Base-by-base conservation (phyloP, 1,140 invertebrate genomes). In the Drosophila trapezifrons region DNA sequence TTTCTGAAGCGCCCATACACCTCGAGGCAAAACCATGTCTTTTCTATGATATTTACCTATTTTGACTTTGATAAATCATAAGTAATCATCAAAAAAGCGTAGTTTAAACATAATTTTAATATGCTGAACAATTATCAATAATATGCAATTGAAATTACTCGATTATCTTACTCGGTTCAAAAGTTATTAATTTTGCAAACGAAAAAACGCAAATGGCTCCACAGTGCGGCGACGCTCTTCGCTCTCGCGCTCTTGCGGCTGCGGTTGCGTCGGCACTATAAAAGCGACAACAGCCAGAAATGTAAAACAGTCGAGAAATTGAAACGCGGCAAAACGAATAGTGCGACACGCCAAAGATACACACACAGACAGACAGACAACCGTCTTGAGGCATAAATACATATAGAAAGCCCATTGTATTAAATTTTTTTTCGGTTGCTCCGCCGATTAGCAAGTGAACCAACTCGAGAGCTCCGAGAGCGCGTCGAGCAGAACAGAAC, bases 381-480 rank as follows among this genome's bases (percentile, higher is more conserved):
- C 58, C 47, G 66, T 46, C 72, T 65, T 55, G 42, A 83, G 49
- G 73, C 71, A 78, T 37, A 75, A 43, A 80, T 58, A 84, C 43
- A 67, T 66, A 59, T 42, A 79, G 46, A 71, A 49, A 56, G 77
- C 42, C 71, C 49, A 79, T 66, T 59, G 69, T 54, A 43, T 47
- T 71, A 25, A 29, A 42, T 55, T 87, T 82, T 79, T 87, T 86
- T 79, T 83, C 70, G 63, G 60, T 72, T 71, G 51, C 69, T 74
- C 73, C 54, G 65, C 51, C 76, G 81, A 84, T 76, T 80, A 80
- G 77, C 75, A 85, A 85, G 81, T 83, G 80, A 79, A 83, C 51
- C 27, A 70, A 43, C 51, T 69, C 42, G 42, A 70, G 22, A 71
- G 47, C 49, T 70, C 40, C 40, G 47, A 67, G 37, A 70, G 63